phyloP scores from a whole-genome alignment of 2,888 invertebrate genomes.

The Xestoiulus laeticollis region DNA sequence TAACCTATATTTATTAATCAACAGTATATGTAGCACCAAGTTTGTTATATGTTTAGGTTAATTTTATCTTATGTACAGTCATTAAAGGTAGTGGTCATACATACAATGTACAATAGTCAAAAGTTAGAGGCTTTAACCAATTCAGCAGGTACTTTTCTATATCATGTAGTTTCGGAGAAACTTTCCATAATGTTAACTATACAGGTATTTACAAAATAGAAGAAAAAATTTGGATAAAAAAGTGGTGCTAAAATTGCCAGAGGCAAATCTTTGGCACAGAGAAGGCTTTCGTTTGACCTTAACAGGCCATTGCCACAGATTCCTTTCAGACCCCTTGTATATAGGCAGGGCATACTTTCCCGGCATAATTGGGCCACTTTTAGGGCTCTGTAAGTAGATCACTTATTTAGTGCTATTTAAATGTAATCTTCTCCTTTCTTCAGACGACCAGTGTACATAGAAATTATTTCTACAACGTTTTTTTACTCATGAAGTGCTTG shows the following conservation, averaged over 20 bases:
- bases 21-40: background rate
- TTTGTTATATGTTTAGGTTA: background rate
- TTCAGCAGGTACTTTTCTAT: background rate
- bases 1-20: background rate
- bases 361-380: background rate
- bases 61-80: too few species aligned
- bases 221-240: background rate
- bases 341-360: background rate
- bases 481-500: too few species aligned
- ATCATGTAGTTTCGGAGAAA: background rate
- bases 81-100: background rate
- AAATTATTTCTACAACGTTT: too few species aligned
- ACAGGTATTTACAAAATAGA: background rate
- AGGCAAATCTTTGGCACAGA: conserved; percentile 5
- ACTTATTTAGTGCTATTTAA: too few species aligned
- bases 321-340: background rate
- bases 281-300: conserved; percentile 22
- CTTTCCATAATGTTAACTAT: background rate
- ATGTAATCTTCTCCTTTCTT: too few species aligned
- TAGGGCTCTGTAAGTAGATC: background rate
- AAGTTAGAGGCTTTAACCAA: too few species aligned
- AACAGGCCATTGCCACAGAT: conserved; percentile 17
- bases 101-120: background rate
- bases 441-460: too few species aligned
- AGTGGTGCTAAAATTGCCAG: background rate